Conservation (phyloP, 2,797 vertebrate genomes). For the Pipistrellus kuhlii region DNA sequence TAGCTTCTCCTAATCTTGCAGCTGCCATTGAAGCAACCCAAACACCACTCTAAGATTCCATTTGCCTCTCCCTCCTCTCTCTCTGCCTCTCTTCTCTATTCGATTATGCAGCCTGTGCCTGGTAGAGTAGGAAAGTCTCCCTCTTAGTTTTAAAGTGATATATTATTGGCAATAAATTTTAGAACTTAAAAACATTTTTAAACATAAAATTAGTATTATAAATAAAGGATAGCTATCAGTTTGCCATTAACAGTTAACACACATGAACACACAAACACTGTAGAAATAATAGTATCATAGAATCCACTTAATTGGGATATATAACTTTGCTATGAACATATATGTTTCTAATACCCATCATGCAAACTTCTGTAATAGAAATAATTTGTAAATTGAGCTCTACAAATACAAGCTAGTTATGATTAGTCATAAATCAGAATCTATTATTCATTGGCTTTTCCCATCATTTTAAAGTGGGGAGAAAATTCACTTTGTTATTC, state of each 20-base stretch:
- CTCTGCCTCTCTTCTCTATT: neutral
- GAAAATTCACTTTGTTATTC: slow-evolving; percentile 69
- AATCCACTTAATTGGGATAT: neutral
- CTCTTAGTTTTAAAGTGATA: neutral
- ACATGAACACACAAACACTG: neutral
- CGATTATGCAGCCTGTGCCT: neutral
- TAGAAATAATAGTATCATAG: neutral
- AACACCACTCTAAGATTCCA: neutral
- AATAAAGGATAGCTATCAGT: neutral
- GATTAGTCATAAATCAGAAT: slow-evolving; percentile 13
- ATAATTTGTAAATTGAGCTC: slow-evolving; percentile 7
- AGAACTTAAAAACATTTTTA: slow-evolving; percentile 4
- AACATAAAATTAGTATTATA: slow-evolving; percentile 9
- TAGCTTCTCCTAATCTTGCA: neutral
- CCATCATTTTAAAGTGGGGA: slow-evolving; percentile 54
- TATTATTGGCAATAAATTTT: neutral
- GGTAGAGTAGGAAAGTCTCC: neutral
- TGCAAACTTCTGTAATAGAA: slow-evolving; percentile 24
- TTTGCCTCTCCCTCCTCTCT: neutral
- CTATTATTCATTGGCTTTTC: slow-evolving; percentile 62
- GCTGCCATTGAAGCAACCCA: neutral
- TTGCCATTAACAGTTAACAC: neutral
- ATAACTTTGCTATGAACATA: slow-evolving; percentile 5
- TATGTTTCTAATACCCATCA: neutral
- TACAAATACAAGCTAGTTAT: neutral